Conservation (phyloP, 1,140 invertebrate species). For the Ceratina calcarata region DNA sequence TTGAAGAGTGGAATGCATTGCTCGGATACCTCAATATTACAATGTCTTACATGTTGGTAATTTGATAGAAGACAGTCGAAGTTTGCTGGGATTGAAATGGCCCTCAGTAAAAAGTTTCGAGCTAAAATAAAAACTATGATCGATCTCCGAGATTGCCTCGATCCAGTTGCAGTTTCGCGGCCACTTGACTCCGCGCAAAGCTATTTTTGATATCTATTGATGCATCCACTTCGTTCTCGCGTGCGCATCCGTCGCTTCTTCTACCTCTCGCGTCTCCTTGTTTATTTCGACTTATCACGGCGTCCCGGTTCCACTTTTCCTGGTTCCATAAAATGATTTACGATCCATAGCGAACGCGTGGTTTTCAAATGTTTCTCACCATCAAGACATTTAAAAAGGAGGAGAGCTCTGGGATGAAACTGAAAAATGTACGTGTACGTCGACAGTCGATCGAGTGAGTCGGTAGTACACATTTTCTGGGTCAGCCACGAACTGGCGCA, state of each 20-base stretch:
- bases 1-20: no score
- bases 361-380: not conserved
- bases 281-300: constrained; percentile 6
- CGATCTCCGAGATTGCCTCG: constrained; percentile 42
- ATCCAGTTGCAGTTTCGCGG: constrained; percentile 49
- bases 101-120: constrained; percentile 38
- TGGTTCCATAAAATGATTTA: constrained; percentile 8
- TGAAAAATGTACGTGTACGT: no score
- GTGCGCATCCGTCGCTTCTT: not conserved
- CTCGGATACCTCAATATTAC: not conserved
- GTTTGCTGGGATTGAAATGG: constrained; percentile 38
- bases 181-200: constrained; percentile 42
- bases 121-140: constrained; percentile 36
- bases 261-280: not conserved
- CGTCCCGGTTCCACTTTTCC: not conserved
- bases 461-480: not conserved
- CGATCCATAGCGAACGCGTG: not conserved
- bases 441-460: no score
- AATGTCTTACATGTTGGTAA: constrained; percentile 41
- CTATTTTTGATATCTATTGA: constrained; percentile 53
- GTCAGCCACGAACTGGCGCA: constrained; percentile 3
- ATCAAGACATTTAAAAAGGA: not conserved
- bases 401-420: not conserved
- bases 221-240: constrained; percentile 28
- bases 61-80: constrained; percentile 36